These are phyloP conservation scores for Agrotis segetum DNA, from an alignment of 2,888 invertebrate species.

Conservation along the genomic window DNA sequence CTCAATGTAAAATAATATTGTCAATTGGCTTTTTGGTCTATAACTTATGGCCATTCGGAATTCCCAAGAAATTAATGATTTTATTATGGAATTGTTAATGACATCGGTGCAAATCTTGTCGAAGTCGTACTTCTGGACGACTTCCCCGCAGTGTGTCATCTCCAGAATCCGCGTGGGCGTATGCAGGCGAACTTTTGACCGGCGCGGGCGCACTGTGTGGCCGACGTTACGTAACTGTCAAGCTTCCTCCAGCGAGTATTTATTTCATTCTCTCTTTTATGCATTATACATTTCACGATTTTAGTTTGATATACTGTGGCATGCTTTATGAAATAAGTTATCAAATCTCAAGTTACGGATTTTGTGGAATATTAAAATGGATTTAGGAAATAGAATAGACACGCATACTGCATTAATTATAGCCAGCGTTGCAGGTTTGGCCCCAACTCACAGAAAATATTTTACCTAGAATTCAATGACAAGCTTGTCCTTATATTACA, in stretches of 20 bases:
- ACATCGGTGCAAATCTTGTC: background rate
- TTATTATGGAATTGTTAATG: background rate
- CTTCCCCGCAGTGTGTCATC: conserved; percentile 2
- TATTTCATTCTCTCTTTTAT: conserved; percentile 49
- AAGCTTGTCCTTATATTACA: background rate
- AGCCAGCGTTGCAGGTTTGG: background rate
- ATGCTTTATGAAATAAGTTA: conserved; percentile 37
- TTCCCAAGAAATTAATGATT: background rate
- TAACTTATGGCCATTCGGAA: background rate
- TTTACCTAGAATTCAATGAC: background rate
- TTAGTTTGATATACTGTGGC: conserved; percentile 29
- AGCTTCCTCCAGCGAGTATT: conserved; percentile 48
- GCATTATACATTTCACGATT: conserved; percentile 18
- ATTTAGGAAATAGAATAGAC: background rate
- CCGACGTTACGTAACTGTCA: conserved; percentile 66
- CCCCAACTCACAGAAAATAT: no score
- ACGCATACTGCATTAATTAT: background rate
- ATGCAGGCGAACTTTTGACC: conserved; percentile 73
- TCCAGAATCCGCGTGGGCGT: conserved; percentile 63
- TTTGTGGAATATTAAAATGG: conserved; percentile 9
- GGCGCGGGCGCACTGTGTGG: conserved; percentile 68
- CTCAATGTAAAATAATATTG: background rate
- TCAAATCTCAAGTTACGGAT: conserved; percentile 37
- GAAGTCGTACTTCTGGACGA: conserved; percentile 22
- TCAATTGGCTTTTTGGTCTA: background rate